Evolutionary conservation across 2,113 vertebrate genomes (phyloP), one percentile per base, ranked within the genome.

Genomic region (Pogonocichla stellata): DNA sequence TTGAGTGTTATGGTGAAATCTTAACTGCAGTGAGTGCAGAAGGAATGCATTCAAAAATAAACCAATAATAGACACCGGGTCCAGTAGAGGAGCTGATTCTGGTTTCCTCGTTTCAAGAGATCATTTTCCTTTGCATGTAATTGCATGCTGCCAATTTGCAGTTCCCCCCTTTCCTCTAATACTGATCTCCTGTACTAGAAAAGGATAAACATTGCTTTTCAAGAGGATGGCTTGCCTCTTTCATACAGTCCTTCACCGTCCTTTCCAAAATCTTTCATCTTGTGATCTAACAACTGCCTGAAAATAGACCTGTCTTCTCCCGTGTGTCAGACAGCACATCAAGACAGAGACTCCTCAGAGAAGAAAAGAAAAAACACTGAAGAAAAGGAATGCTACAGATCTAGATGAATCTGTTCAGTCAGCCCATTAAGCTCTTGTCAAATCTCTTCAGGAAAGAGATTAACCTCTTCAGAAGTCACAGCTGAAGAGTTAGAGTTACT

Each of bases 21-120:
- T 77, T 94, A 91, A 95, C 53, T 19, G 8, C 82, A 64, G 38
- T 25, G 42, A 95, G 70, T 10, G 14, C 38, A 69, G 29, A 34
- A 88, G 50, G 90, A 90, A 69, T 84, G 83, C 18, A 85, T 93
- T 84, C 43, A 92, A 92, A 73, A 93, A 93, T 48, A 94, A 95
- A 75, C 54, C 61, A 53, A 0, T 61, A 78, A 53, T 13, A 20
- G 12, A 48, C 40, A 62, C 38, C 57, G 57, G 33, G 14, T 19
- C 88, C 4, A 9, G 36, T 23, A 56, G 51, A 88, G 51, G 24
- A 80, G 50, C 34, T 42, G 31, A 82, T 62, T 19, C 10, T 45
- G 20, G 24, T 83, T 96, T 94, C 67, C 14, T 74, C 54, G 36
- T 87, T 83, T 93, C 23, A 11, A 83, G 83, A 80, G 79, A 86